phyloP scores from a whole-genome alignment of 2,888 invertebrate genomes.

The Acleris laterana region DNA sequence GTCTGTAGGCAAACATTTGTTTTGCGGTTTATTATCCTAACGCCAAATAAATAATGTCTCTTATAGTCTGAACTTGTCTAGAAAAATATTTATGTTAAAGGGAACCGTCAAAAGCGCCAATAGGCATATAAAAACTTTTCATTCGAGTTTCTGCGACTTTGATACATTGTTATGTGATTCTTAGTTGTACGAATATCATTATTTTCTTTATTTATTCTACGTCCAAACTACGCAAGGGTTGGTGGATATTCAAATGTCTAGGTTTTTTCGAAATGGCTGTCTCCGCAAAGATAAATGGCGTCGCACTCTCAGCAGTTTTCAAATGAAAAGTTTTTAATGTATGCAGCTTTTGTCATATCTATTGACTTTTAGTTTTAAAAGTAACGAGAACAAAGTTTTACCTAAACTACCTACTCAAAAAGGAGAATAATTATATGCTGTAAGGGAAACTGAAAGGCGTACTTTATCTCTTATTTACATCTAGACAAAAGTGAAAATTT shows the following conservation, averaged over 20 bases:
- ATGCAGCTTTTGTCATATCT: constrained; percentile 2
- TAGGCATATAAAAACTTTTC: constrained; percentile 30
- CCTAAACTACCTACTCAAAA: too few species aligned
- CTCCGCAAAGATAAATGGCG: constrained; percentile 27
- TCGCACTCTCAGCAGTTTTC: constrained; percentile 11
- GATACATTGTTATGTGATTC: constrained; percentile 29
- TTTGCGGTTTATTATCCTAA: too few species aligned
- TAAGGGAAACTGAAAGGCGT: too few species aligned
- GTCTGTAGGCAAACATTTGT: too few species aligned
- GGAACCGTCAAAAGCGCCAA: constrained; percentile 19
- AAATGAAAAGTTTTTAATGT: constrained; percentile 24
- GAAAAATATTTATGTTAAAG: constrained; percentile 10
- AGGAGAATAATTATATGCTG: too few species aligned
- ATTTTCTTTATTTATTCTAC: constrained; percentile 18
- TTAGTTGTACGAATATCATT: constrained; percentile 21
- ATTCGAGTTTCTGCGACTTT: constrained; percentile 17
- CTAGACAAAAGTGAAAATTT: too few species aligned
- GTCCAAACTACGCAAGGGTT: constrained; percentile 1
- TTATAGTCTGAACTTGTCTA: background rate
- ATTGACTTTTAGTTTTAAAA: constrained; percentile 7
- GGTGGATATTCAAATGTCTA: constrained; percentile 33
- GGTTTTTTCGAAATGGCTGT: constrained; percentile 21
- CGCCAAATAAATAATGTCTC: too few species aligned
- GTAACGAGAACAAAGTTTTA: background rate
- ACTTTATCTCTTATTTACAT: too few species aligned